Evolutionary conservation across 2,888 invertebrate genomes (phyloP).

Genomic region (Amblyjoppa proteus): DNA sequence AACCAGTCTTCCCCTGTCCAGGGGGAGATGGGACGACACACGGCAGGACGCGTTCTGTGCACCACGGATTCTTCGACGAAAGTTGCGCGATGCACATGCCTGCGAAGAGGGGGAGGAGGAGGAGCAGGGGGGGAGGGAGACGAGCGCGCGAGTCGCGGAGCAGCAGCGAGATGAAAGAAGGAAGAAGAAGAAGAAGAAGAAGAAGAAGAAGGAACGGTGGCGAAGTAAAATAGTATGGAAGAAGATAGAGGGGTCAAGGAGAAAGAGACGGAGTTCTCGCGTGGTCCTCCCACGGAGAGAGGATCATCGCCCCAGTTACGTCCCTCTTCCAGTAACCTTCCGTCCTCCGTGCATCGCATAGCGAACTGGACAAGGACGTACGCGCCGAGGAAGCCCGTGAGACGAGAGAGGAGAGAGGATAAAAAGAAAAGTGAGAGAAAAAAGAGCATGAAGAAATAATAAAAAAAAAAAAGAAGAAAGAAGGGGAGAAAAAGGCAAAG

Average conservation of each 20-base stretch:
- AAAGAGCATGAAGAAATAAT: background rate
- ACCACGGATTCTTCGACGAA: conserved; percentile 55
- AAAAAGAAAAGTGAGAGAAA: conserved; percentile 19
- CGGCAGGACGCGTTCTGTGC: conserved; percentile 23
- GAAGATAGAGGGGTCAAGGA: conserved; percentile 69
- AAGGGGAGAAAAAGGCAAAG: conserved; percentile 15
- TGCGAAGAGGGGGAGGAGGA: conserved; percentile 7
- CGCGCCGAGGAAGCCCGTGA: conserved; percentile 19
- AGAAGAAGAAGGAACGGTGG: conserved; percentile 41
- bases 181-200: conserved; percentile 51
- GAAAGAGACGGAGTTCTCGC: conserved; percentile 65
- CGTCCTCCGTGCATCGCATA: conserved; percentile 69
- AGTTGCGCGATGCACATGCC: conserved; percentile 57
- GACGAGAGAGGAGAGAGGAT: conserved; percentile 34
- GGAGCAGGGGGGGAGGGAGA: background rate
- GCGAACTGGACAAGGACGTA: conserved; percentile 50
- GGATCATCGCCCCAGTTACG: conserved; percentile 82
- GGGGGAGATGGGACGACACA: conserved; percentile 31
- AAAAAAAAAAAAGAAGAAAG: conserved; percentile 19
- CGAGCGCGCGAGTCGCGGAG: conserved; percentile 18
- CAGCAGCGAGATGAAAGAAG: conserved; percentile 61
- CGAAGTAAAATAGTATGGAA: conserved; percentile 56
- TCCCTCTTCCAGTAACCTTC: conserved; percentile 79
- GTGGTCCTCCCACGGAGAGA: conserved; percentile 63
- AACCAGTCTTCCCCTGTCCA: conserved; percentile 72